phyloP scores from a whole-genome alignment of 2,797 vertebrate genomes.

The Falco rusticolus region DNA sequence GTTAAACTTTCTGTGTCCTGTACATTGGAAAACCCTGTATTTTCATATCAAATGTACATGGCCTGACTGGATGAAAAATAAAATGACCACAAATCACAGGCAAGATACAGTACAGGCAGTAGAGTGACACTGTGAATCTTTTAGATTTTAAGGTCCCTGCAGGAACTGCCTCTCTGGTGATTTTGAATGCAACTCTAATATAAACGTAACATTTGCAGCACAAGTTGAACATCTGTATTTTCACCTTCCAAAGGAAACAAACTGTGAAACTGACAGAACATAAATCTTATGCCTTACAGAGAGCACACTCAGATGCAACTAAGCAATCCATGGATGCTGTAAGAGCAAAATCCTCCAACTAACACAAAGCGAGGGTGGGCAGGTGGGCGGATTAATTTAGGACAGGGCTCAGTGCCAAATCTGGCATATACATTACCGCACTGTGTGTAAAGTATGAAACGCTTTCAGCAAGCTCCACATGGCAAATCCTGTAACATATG shows the following conservation, averaged over 20 bases:
- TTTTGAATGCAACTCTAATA: background rate
- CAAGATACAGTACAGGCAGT: accelerated
- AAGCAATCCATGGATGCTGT: background rate
- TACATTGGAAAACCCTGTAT: background rate
- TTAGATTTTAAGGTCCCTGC: background rate
- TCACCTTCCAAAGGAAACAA: background rate
- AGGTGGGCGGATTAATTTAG: background rate
- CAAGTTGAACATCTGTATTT: background rate
- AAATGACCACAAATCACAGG: background rate
- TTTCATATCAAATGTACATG: background rate
- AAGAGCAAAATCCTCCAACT: background rate
- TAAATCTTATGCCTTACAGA: background rate
- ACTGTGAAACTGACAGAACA: background rate
- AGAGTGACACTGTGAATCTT: background rate
- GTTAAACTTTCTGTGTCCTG: background rate
- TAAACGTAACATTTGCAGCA: background rate
- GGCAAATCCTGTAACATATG: background rate
- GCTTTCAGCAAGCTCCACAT: background rate
- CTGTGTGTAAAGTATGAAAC: background rate
- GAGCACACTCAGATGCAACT: background rate
- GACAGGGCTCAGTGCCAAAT: background rate
- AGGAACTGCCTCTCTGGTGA: background rate
- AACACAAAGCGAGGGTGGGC: background rate
- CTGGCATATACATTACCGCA: background rate
- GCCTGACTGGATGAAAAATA: background rate